Percentiles rank a stretch among this genome's conserved stretches.
Evolutionary conservation across 2,113 vertebrate species (phyloP).

Genomic region (crab-eating macaque (Macaca fascicularis)): T2T-MFA8v1.1 NC_088388.1:130768501-130769000

Average conservation of each 20-base stretch:
- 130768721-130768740: not conserved
- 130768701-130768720: not conserved
- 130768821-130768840: not conserved
- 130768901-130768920: not conserved
- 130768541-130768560: not conserved
- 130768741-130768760: not conserved
- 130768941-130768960: not conserved
- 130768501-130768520: not conserved
- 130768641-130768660: not conserved
- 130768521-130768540: not conserved
- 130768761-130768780: not conserved
- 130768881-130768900: not conserved
- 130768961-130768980: not conserved
- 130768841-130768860: not conserved
- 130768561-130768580: not conserved
- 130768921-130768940: not conserved
- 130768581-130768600: not conserved
- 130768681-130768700: not conserved
- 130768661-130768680: not conserved
- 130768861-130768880: accelerated
- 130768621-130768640: not conserved
- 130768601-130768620: not conserved
- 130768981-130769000: not conserved
- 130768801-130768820: not conserved
- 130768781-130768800: not conserved